Evolutionary conservation across 2,888 invertebrate genomes (phyloP).

Genomic region (Bedellia somnulentella): DNA sequence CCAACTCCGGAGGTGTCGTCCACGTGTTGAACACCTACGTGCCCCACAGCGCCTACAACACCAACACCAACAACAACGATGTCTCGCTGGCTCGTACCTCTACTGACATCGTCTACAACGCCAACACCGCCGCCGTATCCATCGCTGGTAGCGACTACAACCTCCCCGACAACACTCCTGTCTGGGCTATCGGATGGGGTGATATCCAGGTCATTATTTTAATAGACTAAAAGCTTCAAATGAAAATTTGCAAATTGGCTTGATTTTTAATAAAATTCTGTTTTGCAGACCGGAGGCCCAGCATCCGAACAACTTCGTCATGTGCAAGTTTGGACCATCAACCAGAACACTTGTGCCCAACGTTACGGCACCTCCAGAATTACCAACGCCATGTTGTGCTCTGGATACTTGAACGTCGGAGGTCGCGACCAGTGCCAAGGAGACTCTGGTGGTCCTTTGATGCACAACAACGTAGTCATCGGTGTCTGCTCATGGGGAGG

Average conservation of each 20-base stretch:
- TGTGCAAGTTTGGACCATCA: slow-evolving; percentile 8
- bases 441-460: slow-evolving; percentile 9
- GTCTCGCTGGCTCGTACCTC: slow-evolving; percentile 23
- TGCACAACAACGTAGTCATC: slow-evolving; percentile 6
- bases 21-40: slow-evolving; percentile 13
- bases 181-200: slow-evolving; percentile 45
- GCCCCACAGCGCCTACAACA: slow-evolving; percentile 25
- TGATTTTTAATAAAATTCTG: not conserved
- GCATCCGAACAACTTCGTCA: slow-evolving; percentile 8
- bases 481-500: slow-evolving; percentile 7
- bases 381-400: slow-evolving; percentile 8
- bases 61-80: slow-evolving; percentile 18
- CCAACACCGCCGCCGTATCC: slow-evolving; percentile 11
- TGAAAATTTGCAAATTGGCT: not conserved
- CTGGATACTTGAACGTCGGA: slow-evolving; percentile 8
- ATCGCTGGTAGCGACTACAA: slow-evolving; percentile 22
- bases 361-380: slow-evolving; percentile 5
- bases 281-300: slow-evolving; percentile 4
- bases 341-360: slow-evolving; percentile 5
- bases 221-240: not conserved
- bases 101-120: slow-evolving; percentile 14
- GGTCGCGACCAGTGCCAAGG: slow-evolving; percentile 10
- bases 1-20: slow-evolving; percentile 21
- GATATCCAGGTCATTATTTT: slow-evolving; percentile 17
- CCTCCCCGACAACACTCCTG: slow-evolving; percentile 20